Conservation (phyloP, 2,888 invertebrate species). For the Zygothrica quintamaculata region DNA sequence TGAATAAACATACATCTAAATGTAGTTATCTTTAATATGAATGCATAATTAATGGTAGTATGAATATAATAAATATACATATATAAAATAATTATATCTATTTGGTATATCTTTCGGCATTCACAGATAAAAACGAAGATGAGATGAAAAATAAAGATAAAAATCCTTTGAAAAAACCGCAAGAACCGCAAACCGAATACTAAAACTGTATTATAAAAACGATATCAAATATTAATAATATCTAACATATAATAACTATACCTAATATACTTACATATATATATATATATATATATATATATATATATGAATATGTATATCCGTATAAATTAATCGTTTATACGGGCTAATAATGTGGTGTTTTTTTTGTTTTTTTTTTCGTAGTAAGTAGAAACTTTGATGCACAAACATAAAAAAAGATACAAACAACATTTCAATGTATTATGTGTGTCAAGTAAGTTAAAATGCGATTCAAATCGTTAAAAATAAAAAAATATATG, state of each 20-base stretch:
- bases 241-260: neutral
- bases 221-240: neutral
- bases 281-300: constrained; percentile 10
- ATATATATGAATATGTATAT: constrained; percentile 2
- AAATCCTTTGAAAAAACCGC: neutral
- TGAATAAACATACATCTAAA: too few relatives aligned
- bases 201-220: neutral
- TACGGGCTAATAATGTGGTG: constrained; percentile 16
- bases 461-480: too few relatives aligned
- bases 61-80: neutral
- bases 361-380: constrained; percentile 9
- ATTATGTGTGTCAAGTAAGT: constrained; percentile 22
- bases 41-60: neutral
- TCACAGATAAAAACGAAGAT: too few relatives aligned
- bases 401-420: too few relatives aligned
- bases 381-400: constrained; percentile 12
- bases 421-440: constrained; percentile 18
- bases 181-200: neutral
- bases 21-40: too few relatives aligned
- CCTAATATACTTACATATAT: neutral
- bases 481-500: constrained; percentile 12
- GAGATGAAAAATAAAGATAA: too few relatives aligned
- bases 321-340: neutral
- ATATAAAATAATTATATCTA: constrained; percentile 12
- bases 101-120: constrained; percentile 10